Conservation (phyloP, 2,888 invertebrate species). For the Lasioglossum figueresi region DNA sequence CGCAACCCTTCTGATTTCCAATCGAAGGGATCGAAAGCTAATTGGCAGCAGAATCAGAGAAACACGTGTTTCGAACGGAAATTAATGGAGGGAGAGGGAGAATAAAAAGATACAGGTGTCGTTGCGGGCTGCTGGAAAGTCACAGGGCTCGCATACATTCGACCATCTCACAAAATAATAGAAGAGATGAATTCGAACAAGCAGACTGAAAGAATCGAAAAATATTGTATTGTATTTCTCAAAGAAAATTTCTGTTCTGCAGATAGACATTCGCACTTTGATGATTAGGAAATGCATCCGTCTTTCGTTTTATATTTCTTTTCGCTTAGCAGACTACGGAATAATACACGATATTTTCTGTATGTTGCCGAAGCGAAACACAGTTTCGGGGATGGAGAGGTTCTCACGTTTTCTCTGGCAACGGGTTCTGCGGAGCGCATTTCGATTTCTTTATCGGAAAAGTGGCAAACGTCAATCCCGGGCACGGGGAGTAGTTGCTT, state of each 20-base stretch:
- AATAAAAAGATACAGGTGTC: not conserved
- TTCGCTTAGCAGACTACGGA: not conserved
- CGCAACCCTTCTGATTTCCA: not conserved
- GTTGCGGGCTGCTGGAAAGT: not conserved
- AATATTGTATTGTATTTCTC: not conserved
- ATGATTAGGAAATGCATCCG: not conserved
- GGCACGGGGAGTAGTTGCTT: constrained; percentile 35
- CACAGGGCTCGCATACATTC: not conserved
- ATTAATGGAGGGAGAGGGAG: not conserved
- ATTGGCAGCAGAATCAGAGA: not conserved
- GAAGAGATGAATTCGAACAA: not conserved
- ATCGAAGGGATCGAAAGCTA: constrained; percentile 2
- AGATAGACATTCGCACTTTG: not conserved
- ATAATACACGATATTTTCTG: not conserved
- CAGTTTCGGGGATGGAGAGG: not conserved
- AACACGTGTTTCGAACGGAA: not conserved
- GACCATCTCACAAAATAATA: no score
- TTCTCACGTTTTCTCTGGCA: not conserved
- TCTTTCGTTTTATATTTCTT: not conserved
- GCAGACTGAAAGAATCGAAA: not conserved
- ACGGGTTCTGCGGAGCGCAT: not conserved
- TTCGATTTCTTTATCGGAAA: constrained; percentile 54
- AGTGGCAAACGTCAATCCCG: constrained; percentile 62
- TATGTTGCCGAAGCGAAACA: not conserved
- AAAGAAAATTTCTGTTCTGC: not conserved